These are phyloP conservation scores for Neodiprion virginianus DNA, from an alignment of 1,140 invertebrate genomes.

Conservation along the genomic window DNA sequence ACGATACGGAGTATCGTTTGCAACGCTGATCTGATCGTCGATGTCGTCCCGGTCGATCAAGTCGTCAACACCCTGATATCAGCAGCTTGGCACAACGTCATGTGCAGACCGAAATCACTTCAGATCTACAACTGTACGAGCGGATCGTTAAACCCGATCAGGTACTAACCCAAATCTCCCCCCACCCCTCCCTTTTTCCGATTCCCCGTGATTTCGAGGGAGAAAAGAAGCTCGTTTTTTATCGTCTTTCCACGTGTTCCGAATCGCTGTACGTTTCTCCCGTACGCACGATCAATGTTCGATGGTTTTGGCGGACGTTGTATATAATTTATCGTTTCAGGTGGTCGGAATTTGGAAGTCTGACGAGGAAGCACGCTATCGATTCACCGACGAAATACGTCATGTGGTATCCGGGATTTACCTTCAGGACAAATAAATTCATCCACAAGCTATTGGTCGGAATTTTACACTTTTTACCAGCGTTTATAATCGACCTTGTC, in stretches of 20 bases:
- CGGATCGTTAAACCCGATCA: conserved; percentile 81
- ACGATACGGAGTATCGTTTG: conserved; percentile 85
- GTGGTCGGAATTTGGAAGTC: conserved; percentile 80
- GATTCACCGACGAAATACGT: conserved; percentile 81
- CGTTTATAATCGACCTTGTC: conserved; percentile 78
- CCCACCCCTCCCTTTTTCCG: too few relatives aligned
- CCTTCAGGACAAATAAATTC: conserved; percentile 75
- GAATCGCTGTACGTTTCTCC: too few relatives aligned
- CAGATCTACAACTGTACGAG: conserved; percentile 93
- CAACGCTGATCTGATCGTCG: conserved; percentile 74
- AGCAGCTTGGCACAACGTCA: conserved; percentile 78
- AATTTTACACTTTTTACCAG: conserved; percentile 80
- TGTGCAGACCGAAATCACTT: conserved; percentile 64
- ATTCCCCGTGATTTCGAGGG: too few relatives aligned
- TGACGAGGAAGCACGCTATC: conserved; percentile 74
- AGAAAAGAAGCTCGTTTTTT: too few relatives aligned
- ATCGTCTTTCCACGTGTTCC: too few relatives aligned
- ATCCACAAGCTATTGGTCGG: conserved; percentile 76
- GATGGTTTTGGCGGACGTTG: too few relatives aligned
- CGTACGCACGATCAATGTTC: too few relatives aligned
- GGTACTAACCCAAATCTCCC: conserved; percentile 34
- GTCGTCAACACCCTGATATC: conserved; percentile 89
- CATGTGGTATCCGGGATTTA: conserved; percentile 86
- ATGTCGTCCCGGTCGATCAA: conserved; percentile 90
- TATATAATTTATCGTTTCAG: conserved; percentile 37